These are phyloP conservation scores for Bothrops jararaca DNA, from an alignment of 2,113 vertebrate genomes.

Conservation along the genomic window DNA sequence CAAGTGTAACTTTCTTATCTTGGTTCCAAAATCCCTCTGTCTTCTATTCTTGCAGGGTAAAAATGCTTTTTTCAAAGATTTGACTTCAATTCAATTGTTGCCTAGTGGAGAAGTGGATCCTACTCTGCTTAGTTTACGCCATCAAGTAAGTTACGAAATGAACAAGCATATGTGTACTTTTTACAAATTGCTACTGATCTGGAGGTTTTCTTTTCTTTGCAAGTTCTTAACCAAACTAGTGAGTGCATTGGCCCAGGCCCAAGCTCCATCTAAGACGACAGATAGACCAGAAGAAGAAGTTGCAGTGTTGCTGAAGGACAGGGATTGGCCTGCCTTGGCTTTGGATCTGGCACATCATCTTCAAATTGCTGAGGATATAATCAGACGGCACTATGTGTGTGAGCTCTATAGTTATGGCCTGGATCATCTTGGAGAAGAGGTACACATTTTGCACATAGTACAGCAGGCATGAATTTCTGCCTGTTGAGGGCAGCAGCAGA, in stretches of 20 bases:
- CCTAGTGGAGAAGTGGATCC: constrained; percentile 93
- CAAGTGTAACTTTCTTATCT: not conserved
- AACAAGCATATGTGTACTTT: not conserved
- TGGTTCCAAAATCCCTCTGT: not conserved
- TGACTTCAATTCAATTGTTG: constrained; percentile 91
- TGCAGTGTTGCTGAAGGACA: constrained; percentile 64
- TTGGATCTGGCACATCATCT: constrained; percentile 83
- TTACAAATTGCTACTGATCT: constrained; percentile 19
- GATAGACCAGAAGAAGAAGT: constrained; percentile 48
- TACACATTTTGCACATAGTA: constrained; percentile 40
- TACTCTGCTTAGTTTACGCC: constrained; percentile 77
- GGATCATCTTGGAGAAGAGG: constrained; percentile 90
- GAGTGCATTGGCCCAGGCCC: constrained; percentile 79
- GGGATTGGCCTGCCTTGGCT: constrained; percentile 84
- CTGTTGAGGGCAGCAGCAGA: not conserved
- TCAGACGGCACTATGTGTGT: constrained; percentile 86
- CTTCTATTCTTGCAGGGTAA: constrained; percentile 79
- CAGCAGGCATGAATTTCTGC: not conserved
- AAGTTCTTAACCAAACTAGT: constrained; percentile 88
- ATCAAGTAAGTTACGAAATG: constrained; percentile 76
- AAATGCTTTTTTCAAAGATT: constrained; percentile 96
- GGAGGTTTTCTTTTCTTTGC: not conserved
- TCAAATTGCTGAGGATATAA: constrained; percentile 84
- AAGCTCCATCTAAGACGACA: constrained; percentile 54
- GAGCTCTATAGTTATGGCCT: constrained; percentile 91